Evolutionary conservation across 2,888 invertebrate genomes (phyloP), one percentile per base, ranked within the genome.

Genomic region (Melipona bicolor): DNA sequence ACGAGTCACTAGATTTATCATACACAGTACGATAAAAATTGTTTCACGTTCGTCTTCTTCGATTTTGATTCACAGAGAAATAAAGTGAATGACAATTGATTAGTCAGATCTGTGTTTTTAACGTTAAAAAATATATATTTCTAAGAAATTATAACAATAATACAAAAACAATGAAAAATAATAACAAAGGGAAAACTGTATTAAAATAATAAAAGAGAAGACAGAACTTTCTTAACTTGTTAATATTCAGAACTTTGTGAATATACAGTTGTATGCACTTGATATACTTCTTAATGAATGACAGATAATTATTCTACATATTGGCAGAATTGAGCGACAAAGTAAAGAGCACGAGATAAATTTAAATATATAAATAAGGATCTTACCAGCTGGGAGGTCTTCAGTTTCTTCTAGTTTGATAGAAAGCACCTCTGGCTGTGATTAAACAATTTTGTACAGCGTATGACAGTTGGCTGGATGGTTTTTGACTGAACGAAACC

Each of bases 401-500:
- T 17, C 36, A 17, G 6, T 54, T 27, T 69, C 17, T 64, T 70
- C 56, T 21, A 4, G 19, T 15, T 68, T 27, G n/a, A 54, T 61
- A 36, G 62, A 43, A 59, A 59, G 27, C 13, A 24, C 36, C 54
- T n/a, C 4, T 24, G 2, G 21, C 43, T 54, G 49, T 21, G 50
- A 56, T 80, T 71, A 80, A 72, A 49, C 17, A 75, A 75, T 61
- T 50, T 64, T 64, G 56, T 36, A 64, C 50, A 27, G 74, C 56
- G 17, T 65, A 64, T 71, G 73, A 82, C 80, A 83, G 82, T 72
- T 65, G 72, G 73, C 50, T 75, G 81, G 84, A 80, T 80, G 64
- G 73, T 79, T 83, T 86, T 83, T 78, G 73, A 89, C 89, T 89
- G 88, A 89, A 84, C 68, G 77, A 27, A 67, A 76, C 64, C 68